Evolutionary conservation across 2,113 vertebrate species (phyloP).

Genomic region (Oncorhynchus masou): DNA sequence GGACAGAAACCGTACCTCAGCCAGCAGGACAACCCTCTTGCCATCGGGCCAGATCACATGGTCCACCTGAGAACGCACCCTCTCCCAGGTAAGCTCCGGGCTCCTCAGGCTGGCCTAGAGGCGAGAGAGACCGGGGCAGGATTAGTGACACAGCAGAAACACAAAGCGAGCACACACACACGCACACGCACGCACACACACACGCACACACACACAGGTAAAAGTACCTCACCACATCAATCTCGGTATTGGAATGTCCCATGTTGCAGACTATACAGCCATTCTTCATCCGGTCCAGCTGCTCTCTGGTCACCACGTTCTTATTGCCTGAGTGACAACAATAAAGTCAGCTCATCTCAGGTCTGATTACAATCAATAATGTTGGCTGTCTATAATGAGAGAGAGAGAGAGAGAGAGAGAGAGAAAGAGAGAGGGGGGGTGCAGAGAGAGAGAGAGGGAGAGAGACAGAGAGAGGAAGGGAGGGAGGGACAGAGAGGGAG

Average conservation of each 20-base stretch:
- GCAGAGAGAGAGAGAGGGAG: too few relatives aligned
- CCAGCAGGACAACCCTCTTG: conserved; percentile 92
- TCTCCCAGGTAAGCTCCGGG: conserved; percentile 96
- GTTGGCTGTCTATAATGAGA: too few relatives aligned
- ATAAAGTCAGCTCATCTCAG: neutral
- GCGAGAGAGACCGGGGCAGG: conserved; percentile 19
- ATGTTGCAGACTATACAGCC: conserved; percentile 99
- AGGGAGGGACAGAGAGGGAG: too few relatives aligned
- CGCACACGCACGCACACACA: too few relatives aligned
- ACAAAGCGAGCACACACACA: neutral
- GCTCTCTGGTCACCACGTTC: conserved; percentile 94
- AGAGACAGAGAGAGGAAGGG: too few relatives aligned
- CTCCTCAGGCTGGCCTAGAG: conserved; percentile 91
- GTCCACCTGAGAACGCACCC: conserved; percentile 96
- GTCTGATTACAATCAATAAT: too few relatives aligned
- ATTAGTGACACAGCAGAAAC: neutral
- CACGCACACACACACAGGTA: neutral
- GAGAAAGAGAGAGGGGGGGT: too few relatives aligned
- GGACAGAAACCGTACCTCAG: conserved; percentile 78
- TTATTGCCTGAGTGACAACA: conserved; percentile 84
- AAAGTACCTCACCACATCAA: conserved; percentile 86
- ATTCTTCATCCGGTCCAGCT: conserved; percentile 96
- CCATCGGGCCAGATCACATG: conserved; percentile 98
- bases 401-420: too few relatives aligned
- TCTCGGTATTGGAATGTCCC: conserved; percentile 98